phyloP scores from a whole-genome alignment of 2,797 vertebrate species.

The Serranus cabrilla region DNA sequence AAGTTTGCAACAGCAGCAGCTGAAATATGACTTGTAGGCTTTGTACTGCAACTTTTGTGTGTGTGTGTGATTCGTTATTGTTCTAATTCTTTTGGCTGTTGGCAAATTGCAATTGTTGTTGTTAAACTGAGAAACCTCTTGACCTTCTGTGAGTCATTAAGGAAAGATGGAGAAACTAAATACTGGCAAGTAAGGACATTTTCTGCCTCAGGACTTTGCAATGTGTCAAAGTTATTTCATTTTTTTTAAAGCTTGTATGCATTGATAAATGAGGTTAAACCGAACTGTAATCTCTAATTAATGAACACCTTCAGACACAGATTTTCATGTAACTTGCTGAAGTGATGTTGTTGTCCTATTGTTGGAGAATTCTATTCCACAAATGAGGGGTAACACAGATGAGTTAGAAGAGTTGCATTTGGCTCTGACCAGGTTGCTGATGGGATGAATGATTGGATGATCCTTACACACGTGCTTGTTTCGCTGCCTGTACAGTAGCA shows the following conservation, averaged over 20 bases:
- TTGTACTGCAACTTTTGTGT: too few species aligned
- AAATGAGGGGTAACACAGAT: background rate
- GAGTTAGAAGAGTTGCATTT: background rate
- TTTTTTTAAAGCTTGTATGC: background rate
- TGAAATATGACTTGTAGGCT: too few species aligned
- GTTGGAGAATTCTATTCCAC: background rate
- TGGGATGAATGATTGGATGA: constrained; percentile 13
- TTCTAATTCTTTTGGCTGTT: background rate
- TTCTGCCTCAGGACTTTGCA: background rate
- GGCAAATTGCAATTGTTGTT: background rate
- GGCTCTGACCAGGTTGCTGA: background rate
- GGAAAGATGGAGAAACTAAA: background rate
- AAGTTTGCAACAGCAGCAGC: too few species aligned
- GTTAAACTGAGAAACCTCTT: too few species aligned
- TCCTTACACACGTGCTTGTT: background rate
- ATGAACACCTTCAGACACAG: background rate
- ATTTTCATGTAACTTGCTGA: background rate
- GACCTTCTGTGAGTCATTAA: background rate
- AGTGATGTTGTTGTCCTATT: background rate
- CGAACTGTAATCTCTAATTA: background rate
- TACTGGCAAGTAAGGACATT: background rate
- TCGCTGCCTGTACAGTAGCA: constrained; percentile 4
- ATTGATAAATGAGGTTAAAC: background rate
- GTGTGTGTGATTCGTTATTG: background rate
- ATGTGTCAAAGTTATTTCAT: too few species aligned